These are phyloP conservation scores for Uropetala carovei DNA, from an alignment of 2,888 invertebrate species.

Conservation along the genomic window DNA sequence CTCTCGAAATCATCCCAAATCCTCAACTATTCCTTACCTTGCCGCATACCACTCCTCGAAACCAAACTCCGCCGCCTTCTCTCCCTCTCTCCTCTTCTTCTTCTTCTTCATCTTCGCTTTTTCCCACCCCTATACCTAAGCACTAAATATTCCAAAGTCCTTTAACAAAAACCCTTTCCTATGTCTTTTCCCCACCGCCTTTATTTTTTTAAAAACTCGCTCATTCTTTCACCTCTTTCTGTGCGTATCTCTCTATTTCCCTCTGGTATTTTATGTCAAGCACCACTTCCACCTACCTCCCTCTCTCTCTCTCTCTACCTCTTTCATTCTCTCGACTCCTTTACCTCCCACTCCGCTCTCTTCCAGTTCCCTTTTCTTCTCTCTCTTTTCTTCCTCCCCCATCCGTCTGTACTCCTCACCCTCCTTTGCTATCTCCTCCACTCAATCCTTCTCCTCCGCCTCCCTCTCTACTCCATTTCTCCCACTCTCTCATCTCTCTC, in stretches of 20 bases:
- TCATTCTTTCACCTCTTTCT: not conserved
- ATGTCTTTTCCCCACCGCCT: not conserved
- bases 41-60: not conserved
- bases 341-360: not conserved
- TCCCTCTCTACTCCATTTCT: not conserved
- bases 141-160: not conserved
- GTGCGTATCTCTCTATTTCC: not conserved
- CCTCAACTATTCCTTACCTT: not conserved
- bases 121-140: not conserved
- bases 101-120: no score
- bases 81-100: not conserved
- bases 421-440: not conserved
- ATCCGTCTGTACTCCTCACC: not conserved
- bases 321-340: not conserved
- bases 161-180: slow-evolving; percentile 25
- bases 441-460: not conserved
- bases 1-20: not conserved
- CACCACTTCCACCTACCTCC: not conserved
- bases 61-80: not conserved
- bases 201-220: slow-evolving; percentile 11
- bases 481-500: not conserved
- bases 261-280: not conserved
- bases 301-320: not conserved
- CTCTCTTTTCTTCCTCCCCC: not conserved
- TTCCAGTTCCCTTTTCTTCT: not conserved